A percentile compares a stretch with the other conserved stretches of the same genome.
Evolutionary conservation across 2,888 invertebrate species (phyloP).

Genomic region (Rhamnusium bicolor): DNA sequence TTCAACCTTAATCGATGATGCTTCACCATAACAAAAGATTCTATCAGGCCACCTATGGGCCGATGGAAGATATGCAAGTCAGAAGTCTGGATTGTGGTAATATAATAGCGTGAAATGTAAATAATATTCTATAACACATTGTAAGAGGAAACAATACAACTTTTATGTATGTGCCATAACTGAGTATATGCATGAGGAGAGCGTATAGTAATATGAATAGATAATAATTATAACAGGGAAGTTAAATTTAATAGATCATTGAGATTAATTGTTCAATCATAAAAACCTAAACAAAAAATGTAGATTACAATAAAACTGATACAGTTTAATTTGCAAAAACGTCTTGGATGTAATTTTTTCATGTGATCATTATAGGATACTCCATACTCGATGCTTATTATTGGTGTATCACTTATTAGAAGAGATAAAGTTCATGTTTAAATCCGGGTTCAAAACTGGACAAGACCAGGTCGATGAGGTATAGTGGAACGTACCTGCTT

Average conservation of each 20-base stretch:
- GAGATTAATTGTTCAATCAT: background rate
- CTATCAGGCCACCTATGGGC: slow-evolving; percentile 33
- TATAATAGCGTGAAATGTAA: slow-evolving; percentile 18
- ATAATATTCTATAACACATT: slow-evolving; percentile 1
- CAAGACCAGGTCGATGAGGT: too few species aligned
- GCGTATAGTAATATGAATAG: background rate
- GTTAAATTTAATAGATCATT: background rate
- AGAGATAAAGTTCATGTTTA: too few species aligned
- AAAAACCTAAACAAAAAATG: background rate
- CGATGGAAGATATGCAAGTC: slow-evolving; percentile 27
- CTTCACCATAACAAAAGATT: slow-evolving; percentile 27
- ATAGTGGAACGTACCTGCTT: too few species aligned
- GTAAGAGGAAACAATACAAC: background rate
- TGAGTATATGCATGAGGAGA: background rate
- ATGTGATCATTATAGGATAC: too few species aligned
- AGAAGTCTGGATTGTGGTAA: slow-evolving; percentile 22
- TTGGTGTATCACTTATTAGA: too few species aligned
- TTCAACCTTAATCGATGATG: slow-evolving; percentile 13
- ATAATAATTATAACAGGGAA: slow-evolving; percentile 6
- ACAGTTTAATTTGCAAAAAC: too few species aligned
- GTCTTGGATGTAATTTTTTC: too few species aligned
- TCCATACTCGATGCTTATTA: too few species aligned
- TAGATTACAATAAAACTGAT: background rate
- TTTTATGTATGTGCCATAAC: background rate
- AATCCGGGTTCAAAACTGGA: too few species aligned